Evolutionary conservation across 1,140 invertebrate species (phyloP).

Genomic region (Thalassaphorura encarpata): DNA sequence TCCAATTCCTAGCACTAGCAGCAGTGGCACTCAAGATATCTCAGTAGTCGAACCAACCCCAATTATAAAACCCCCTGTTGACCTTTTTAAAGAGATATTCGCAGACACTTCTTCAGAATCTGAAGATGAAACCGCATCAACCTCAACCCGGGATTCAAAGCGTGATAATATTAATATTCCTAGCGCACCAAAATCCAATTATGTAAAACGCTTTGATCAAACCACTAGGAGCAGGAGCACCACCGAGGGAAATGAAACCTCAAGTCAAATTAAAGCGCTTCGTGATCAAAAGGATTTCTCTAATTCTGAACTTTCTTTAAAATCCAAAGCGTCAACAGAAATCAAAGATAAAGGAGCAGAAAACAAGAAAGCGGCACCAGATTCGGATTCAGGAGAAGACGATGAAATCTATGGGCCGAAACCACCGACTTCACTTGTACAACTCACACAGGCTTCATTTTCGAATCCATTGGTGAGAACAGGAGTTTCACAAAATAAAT

Average conservation of each 20-base stretch:
- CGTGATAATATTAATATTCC: not conserved
- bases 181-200: not conserved
- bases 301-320: not conserved
- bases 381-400: slow-evolving; percentile 7
- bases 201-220: not conserved
- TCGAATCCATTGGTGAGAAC: not conserved
- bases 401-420: slow-evolving; percentile 13
- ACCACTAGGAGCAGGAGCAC: too few relatives aligned
- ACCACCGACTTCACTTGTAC: slow-evolving; percentile 1
- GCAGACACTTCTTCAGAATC: slow-evolving; percentile 29
- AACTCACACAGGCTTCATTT: not conserved
- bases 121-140: slow-evolving; percentile 8
- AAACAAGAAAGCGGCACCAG: not conserved
- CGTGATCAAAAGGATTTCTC: slow-evolving; percentile 21
- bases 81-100: slow-evolving; percentile 33
- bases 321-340: not conserved
- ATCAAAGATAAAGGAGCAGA: not conserved
- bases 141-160: not conserved
- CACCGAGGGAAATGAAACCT: too few relatives aligned
- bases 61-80: slow-evolving; percentile 17
- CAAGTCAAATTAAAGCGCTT: too few relatives aligned
- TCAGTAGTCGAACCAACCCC: not conserved
- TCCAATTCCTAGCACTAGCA: not conserved
- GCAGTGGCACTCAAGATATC: not conserved
- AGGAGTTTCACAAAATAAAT: not conserved